Evolutionary conservation across 2,888 invertebrate genomes (phyloP).

Genomic region (Ochropleura leucogaster): DNA sequence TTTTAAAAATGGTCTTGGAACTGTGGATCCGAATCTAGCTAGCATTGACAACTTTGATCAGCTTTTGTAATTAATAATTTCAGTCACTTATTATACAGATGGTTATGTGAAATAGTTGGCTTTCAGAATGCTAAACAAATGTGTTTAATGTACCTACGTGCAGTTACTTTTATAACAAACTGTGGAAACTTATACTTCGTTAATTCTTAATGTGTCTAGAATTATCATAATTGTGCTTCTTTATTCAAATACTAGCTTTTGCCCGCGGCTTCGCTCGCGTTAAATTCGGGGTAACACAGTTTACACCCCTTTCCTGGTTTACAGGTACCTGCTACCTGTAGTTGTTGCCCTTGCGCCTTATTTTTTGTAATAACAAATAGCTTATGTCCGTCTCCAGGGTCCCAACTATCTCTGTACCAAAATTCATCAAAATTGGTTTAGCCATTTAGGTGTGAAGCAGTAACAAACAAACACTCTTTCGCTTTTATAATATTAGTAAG

Average conservation of each 20-base stretch:
- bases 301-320: too few species aligned
- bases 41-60: background rate
- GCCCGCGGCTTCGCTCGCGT: too few species aligned
- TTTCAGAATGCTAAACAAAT: background rate
- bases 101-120: background rate
- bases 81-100: background rate
- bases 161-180: background rate
- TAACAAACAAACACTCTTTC: too few species aligned
- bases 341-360: too few species aligned
- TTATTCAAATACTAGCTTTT: background rate
- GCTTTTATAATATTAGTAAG: too few species aligned
- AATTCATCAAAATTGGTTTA: too few species aligned
- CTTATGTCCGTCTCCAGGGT: too few species aligned
- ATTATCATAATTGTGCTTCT: background rate
- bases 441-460: too few species aligned
- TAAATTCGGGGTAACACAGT: too few species aligned
- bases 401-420: too few species aligned
- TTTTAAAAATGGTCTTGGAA: background rate
- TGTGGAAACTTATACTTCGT: background rate
- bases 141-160: background rate
- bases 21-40: background rate
- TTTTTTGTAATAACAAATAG: too few species aligned
- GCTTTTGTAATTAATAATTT: background rate
- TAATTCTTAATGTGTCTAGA: background rate
- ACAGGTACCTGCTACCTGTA: too few species aligned